Evolutionary conservation across 2,797 vertebrate species (phyloP).

Genomic region (Lerista edwardsae): DNA sequence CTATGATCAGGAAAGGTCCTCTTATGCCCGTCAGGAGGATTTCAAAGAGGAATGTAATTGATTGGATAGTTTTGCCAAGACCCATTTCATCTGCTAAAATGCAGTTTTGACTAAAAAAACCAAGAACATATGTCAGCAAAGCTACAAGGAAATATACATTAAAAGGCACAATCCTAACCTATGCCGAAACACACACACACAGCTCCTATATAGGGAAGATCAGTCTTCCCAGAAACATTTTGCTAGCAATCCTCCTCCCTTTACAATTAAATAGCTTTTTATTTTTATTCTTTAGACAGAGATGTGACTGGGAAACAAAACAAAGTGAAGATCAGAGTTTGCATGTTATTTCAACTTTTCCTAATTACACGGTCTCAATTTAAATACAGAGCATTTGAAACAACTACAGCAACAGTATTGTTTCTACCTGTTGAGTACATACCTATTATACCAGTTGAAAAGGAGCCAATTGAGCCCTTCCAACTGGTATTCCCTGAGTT

Average conservation of each 20-base stretch:
- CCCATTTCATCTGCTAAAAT: slow-evolving; percentile 99
- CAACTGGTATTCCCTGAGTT: slow-evolving; percentile 99
- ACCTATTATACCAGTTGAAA: slow-evolving; percentile 99
- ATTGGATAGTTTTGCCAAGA: slow-evolving; percentile 98
- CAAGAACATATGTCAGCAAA: background rate
- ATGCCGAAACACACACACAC: no score
- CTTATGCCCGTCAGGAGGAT: slow-evolving; percentile 89
- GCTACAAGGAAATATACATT: background rate
- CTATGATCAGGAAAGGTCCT: slow-evolving; percentile 96
- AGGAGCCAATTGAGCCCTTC: slow-evolving; percentile 99
- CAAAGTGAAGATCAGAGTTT: no score
- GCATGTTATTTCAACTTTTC: no score
- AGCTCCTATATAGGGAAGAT: background rate
- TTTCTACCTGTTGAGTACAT: slow-evolving; percentile 50
- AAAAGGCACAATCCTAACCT: no score
- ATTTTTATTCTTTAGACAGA: background rate
- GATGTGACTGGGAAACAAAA: background rate
- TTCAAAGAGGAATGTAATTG: slow-evolving; percentile 97
- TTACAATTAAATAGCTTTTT: background rate
- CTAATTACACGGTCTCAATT: background rate
- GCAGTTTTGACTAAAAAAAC: slow-evolving; percentile 90
- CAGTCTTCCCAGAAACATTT: background rate
- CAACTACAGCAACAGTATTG: background rate
- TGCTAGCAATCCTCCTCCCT: background rate
- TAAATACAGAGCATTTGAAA: background rate